Evolutionary conservation across 2,888 invertebrate species (phyloP).

Genomic region (Metellina segmentata): DNA sequence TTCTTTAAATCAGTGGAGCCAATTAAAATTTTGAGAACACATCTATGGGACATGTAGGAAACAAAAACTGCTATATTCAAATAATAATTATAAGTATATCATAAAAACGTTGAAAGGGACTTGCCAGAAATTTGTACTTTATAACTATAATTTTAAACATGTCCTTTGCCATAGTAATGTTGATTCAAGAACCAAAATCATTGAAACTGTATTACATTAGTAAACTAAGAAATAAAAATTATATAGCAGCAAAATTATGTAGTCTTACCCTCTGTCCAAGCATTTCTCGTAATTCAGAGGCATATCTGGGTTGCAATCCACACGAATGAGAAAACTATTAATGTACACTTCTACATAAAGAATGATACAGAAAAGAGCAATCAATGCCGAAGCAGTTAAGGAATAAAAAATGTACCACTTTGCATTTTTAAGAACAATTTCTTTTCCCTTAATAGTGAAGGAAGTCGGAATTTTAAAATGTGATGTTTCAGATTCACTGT

Average conservation of each 20-base stretch:
- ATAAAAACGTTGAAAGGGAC: no score
- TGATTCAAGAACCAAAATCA: background rate
- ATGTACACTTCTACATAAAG: slow-evolving; percentile 71
- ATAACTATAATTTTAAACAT: background rate
- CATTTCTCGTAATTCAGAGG: slow-evolving; percentile 74
- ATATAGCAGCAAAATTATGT: background rate
- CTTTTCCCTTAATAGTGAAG: slow-evolving; percentile 55
- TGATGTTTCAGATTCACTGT: slow-evolving; percentile 1
- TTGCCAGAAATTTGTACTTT: no score
- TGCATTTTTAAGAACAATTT: slow-evolving; percentile 47
- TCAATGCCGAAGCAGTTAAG: slow-evolving; percentile 4
- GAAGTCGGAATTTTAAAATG: slow-evolving; percentile 48
- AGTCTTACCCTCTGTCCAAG: slow-evolving; percentile 67
- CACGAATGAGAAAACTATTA: slow-evolving; percentile 68
- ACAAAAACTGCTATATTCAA: no score
- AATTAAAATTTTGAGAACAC: no score
- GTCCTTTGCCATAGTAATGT: background rate
- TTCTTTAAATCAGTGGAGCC: no score
- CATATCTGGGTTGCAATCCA: slow-evolving; percentile 71
- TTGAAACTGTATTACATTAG: background rate
- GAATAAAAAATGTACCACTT: slow-evolving; percentile 70
- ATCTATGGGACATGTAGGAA: no score
- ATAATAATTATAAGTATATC: no score
- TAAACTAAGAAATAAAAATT: background rate
- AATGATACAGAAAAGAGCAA: slow-evolving; percentile 67